Percentiles rank a stretch among this genome's conserved stretches.
Evolutionary conservation across 2,797 vertebrate species (phyloP).

Genomic region (Enteromius mattozi): DNA sequence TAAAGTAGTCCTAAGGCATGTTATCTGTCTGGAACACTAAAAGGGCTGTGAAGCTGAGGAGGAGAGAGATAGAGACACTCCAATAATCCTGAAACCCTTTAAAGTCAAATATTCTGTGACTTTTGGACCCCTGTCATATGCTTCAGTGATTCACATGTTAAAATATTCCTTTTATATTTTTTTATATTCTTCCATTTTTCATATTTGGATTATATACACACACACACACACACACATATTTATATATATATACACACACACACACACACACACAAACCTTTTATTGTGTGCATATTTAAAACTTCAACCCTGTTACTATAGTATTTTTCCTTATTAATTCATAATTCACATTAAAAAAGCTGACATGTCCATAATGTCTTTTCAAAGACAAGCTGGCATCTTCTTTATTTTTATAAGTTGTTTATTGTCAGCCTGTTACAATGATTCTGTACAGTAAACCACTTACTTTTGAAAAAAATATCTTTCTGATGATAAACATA

Average conservation of each 20-base stretch:
- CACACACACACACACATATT: no score
- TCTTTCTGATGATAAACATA: not conserved
- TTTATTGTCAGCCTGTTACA: not conserved
- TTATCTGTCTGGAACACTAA: slow-evolving; percentile 32
- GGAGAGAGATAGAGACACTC: slow-evolving; percentile 41
- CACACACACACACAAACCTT: no score
- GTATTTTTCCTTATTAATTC: not conserved
- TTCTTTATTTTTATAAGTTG: not conserved
- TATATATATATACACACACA: no score
- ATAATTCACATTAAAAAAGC: not conserved
- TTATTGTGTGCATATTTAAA: no score
- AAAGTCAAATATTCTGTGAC: not conserved
- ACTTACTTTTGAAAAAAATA: not conserved
- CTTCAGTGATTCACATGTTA: not conserved
- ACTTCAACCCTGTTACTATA: no score
- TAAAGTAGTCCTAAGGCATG: slow-evolving; percentile 27
- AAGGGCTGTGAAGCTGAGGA: not conserved
- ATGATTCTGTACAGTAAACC: not conserved
- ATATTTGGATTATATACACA: no score
- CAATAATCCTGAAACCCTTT: not conserved
- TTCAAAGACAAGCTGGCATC: not conserved
- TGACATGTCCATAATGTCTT: not conserved
- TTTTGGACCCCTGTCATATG: not conserved
- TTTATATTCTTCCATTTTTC: no score
- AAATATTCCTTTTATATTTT: not conserved